Evolutionary conservation across 2,888 invertebrate species (phyloP), one percentile per base, ranked within the genome.

Genomic region (Onthophagus sagittarius): DNA sequence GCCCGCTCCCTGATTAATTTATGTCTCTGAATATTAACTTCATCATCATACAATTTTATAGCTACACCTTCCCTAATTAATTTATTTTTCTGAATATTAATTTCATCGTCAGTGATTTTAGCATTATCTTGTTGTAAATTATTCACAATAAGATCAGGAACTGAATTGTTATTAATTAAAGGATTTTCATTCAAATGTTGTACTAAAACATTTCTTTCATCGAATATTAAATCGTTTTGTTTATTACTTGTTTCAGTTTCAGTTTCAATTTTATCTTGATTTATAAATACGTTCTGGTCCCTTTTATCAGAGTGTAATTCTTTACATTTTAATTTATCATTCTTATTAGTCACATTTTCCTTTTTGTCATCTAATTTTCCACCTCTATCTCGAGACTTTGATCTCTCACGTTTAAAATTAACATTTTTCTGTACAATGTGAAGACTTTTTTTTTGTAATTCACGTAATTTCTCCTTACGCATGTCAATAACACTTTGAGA

Each of bases 351-450:
- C 15, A 67, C 31, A 67, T 67, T 67, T 67, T 67, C 67, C 31
- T 67, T 67, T 2, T 32, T 23, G 14, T 70, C 33, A 33, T 53
- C 70, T n/a, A 70, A n/a, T 70, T 70, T 62, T 7, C 15, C 23
- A 23, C 23, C 71, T 15, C 62, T 15, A 6, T 81, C 81, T 69
- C 78, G 75, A 15, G 82, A 82, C 74, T 80, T 80, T 6, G 81
- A 80, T 65, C 82, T 78, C 33, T 79, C 79, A 64, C 80, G 77
- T 72, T 82, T 82, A 14, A 79, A 79, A 76, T 84, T 79, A 6
- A 86, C 77, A 80, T 86, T 87, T 79, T 85, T 86, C 13, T 81
- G 79, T 5, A 88, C 81, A 76, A 89, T 81, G 77, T 87, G 82
- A 71, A 83, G 78, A 0, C 86, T 84, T 78, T 85, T 87, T 76